Conservation (phyloP, 1,140 invertebrate genomes). For the Drosophila nigromelanica region DNA sequence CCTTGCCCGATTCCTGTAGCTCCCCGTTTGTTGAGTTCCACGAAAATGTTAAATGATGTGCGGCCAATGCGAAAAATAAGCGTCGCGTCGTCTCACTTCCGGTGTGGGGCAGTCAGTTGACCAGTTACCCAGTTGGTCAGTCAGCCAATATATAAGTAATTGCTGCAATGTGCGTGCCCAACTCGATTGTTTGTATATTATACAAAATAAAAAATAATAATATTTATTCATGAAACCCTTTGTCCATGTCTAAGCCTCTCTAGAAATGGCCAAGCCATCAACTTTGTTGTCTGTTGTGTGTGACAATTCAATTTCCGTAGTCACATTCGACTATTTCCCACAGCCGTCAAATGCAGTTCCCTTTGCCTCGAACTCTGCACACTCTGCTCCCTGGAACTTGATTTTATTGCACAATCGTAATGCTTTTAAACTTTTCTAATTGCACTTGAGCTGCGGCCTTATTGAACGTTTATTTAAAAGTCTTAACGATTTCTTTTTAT, state of each 20-base stretch:
- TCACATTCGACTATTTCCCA: constrained; percentile 30
- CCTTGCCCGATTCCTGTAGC: constrained; percentile 19
- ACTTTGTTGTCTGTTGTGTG: constrained; percentile 7
- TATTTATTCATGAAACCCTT: constrained; percentile 25
- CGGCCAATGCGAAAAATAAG: constrained; percentile 61
- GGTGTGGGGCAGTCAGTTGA: constrained; percentile 50
- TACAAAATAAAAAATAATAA: constrained; percentile 26
- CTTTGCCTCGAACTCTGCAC: background rate
- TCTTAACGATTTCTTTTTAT: constrained; percentile 1
- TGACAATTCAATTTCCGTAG: constrained; percentile 51
- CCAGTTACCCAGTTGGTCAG: constrained; percentile 47
- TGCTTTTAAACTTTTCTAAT: constrained; percentile 18
- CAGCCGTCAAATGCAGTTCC: constrained; percentile 2
- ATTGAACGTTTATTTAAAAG: background rate
- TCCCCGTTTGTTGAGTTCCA: constrained; percentile 48
- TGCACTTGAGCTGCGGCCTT: constrained; percentile 24
- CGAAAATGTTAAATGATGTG: constrained; percentile 65
- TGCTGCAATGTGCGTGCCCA: constrained; percentile 68
- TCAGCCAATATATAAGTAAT: constrained; percentile 60
- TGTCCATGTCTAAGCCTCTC: constrained; percentile 22
- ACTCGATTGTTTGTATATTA: constrained; percentile 62
- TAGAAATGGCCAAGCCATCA: constrained; percentile 28
- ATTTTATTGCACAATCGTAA: constrained; percentile 39
- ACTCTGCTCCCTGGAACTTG: background rate
- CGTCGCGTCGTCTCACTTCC: constrained; percentile 62